These are phyloP conservation scores for Portunus trituberculatus DNA, from an alignment of 1,140 invertebrate genomes.

Conservation along the genomic window DNA sequence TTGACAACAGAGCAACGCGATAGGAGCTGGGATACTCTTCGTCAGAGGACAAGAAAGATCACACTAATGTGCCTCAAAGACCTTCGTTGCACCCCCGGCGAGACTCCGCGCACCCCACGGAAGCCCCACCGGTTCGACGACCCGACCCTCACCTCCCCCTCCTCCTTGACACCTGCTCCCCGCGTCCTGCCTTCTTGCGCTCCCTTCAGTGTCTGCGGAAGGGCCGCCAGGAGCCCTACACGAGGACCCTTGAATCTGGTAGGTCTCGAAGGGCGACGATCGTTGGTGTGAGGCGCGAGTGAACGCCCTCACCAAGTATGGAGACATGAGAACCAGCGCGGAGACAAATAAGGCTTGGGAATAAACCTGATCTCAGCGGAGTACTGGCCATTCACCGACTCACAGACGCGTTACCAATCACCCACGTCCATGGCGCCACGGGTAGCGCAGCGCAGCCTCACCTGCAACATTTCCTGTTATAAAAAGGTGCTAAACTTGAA, in stretches of 20 bases:
- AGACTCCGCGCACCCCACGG: background rate
- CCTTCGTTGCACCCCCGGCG: background rate
- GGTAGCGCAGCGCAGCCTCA: background rate
- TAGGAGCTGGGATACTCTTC: background rate
- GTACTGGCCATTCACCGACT: background rate
- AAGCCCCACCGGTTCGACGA: background rate
- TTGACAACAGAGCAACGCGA: too few relatives aligned
- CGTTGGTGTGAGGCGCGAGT: background rate
- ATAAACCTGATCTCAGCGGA: background rate
- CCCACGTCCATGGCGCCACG: background rate
- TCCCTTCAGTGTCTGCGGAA: background rate
- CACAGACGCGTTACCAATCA: background rate
- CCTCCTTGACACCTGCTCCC: background rate
- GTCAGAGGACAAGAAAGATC: background rate
- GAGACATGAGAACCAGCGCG: background rate
- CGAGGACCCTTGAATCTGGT: background rate
- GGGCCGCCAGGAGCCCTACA: background rate
- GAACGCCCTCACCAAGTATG: conserved; percentile 2
- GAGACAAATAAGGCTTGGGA: conserved; percentile 13
- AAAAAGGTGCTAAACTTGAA: background rate
- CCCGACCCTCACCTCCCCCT: background rate
- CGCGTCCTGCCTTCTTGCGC: background rate
- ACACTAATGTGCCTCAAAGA: background rate
- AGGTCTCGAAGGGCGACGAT: background rate
- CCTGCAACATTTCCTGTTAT: background rate